phyloP scores from a whole-genome alignment of 2,797 vertebrate genomes.

The Chiloscyllium punctatum region DNA sequence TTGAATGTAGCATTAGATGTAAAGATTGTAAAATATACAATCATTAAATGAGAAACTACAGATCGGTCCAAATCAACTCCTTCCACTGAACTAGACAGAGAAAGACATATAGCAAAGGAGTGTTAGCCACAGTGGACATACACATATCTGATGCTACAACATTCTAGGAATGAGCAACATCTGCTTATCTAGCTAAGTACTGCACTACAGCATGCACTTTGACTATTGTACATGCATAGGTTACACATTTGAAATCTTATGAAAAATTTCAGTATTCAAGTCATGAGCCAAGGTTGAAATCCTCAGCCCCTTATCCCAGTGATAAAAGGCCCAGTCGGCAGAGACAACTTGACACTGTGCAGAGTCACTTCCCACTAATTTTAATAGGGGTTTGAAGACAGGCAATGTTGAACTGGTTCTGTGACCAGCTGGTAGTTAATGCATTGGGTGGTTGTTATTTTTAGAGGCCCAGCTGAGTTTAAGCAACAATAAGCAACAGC shows the following conservation, averaged over 20 bases:
- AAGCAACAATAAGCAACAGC: neutral
- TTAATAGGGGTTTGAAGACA: neutral
- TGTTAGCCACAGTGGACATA: too few relatives aligned
- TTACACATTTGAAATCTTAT: neutral
- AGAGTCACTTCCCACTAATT: neutral
- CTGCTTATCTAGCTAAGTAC: neutral
- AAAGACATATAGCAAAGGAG: neutral
- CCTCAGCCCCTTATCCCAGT: neutral
- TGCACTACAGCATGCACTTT: neutral
- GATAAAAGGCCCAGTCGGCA: neutral
- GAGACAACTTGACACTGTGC: neutral
- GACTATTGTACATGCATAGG: neutral
- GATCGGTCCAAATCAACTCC: too few relatives aligned
- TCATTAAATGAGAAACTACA: neutral
- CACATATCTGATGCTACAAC: neutral
- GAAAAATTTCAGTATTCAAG: neutral
- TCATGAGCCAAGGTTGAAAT: neutral
- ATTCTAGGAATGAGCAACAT: neutral
- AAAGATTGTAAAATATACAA: neutral
- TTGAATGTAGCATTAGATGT: neutral
- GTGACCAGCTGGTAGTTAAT: slow-evolving; percentile 24
- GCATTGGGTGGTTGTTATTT: slow-evolving; percentile 20
- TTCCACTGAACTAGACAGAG: neutral
- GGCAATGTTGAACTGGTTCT: neutral
- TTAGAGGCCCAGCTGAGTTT: slow-evolving; percentile 19